These are phyloP conservation scores for Sebastes taczanowskii DNA, from an alignment of 2,797 vertebrate species.

Conservation along the genomic window DNA sequence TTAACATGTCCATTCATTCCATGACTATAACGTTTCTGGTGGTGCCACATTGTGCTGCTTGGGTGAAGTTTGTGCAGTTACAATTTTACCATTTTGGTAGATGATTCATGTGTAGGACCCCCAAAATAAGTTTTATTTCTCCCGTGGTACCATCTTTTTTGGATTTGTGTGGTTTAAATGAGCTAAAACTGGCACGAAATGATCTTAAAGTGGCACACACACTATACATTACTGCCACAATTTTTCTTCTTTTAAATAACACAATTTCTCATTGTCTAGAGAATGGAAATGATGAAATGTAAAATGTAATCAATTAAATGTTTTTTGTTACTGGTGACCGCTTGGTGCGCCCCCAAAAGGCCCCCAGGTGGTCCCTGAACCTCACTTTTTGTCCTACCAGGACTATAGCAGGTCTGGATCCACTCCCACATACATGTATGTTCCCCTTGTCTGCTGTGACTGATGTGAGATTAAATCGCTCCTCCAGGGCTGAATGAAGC, in stretches of 20 bases:
- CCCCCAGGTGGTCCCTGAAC: background rate
- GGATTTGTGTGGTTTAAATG: background rate
- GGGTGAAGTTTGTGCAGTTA: background rate
- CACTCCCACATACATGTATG: background rate
- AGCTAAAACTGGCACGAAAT: no score
- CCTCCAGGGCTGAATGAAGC: conserved; percentile 51
- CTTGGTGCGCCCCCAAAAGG: background rate
- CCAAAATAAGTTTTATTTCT: background rate
- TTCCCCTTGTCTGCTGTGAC: conserved; percentile 47
- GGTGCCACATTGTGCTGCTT: background rate
- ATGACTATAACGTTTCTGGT: background rate
- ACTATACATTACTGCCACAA: no score
- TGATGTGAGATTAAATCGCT: conserved; percentile 71
- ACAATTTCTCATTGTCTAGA: background rate
- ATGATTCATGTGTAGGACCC: background rate
- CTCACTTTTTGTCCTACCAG: conserved; percentile 6
- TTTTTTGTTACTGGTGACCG: background rate
- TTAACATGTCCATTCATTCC: background rate
- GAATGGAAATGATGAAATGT: background rate
- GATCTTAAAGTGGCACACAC: no score
- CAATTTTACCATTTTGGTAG: background rate
- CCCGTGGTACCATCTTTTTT: background rate
- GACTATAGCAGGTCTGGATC: conserved; percentile 8
- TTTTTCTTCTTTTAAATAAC: no score
- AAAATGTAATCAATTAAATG: no score